Evolutionary conservation across 2,888 invertebrate genomes (phyloP), one percentile per base, ranked within the genome.

Genomic region (Pseudococcus viburni): DNA sequence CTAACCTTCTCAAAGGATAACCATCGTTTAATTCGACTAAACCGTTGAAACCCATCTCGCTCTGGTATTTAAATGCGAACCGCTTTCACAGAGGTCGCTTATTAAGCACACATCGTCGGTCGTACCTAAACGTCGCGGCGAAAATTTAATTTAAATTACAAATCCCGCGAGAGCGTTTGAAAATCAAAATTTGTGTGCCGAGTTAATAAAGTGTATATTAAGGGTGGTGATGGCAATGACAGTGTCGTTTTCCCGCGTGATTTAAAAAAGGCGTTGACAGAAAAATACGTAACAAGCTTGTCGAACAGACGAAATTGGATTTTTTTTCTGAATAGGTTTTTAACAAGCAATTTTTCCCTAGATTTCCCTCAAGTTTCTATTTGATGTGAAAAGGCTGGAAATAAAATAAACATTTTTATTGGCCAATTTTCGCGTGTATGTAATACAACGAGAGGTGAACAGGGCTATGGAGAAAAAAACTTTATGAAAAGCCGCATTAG

Each of bases 381-480:
- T 88, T 88, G 88, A 88, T 88, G 88, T 88, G 88, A 88, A 88
- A 88, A 88, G 73, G 55, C 77, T 88, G 88, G 39, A 88, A 88
- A 88, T 88, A 88, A 88, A 88, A 88, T 88, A 88, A 88, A 88
- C 88, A 88, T 88, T 88, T 88, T 88, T 88, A 88, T 88, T 88
- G 88, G 88, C 88, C 88, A 88, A 88, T 88, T 88, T 88, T 55
- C 80, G 80, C 80, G 59, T 77, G 22, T 80, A 80, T 80, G 80
- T 88, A 88, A 88, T 88, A 73, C 68, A 48, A 48, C 86, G 84
- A 7, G 55, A 86, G 64, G 77, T 55, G 89, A 86, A 89, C 89
- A 89, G 88, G 89, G 89, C 88, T 59, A 9, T 9, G 42, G 6
- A 55, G 85, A 84, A 87, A 59, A 39, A 59, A 85, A 59, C 39